Evolutionary conservation across 2,888 invertebrate genomes (phyloP), one percentile per base, ranked within the genome.

Genomic region (Itoplectis maculator): DNA sequence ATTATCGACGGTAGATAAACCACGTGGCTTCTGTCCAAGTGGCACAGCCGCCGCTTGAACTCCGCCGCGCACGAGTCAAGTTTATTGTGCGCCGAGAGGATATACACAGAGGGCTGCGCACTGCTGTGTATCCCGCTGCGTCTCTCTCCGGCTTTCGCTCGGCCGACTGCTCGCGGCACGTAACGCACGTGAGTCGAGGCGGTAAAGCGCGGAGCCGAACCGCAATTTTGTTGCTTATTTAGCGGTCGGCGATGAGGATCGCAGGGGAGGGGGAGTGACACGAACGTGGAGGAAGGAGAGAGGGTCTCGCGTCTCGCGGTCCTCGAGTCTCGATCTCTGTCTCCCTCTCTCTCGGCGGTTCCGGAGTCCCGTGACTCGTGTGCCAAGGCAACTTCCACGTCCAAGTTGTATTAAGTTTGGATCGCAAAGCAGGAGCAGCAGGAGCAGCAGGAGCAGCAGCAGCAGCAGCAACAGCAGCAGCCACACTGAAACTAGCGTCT

Each of bases 331-430:
- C 54, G 59, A 9, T 6, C 11, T n/a, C n/a, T n/a, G n/a, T n/a
- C n/a, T n/a, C n/a, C n/a, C n/a, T n/a, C n/a, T n/a, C 18, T 15
- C 23, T 42, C 18, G 20, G 11, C 40, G 47, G 47, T 42, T 56
- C 56, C 35, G n/a, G n/a, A 70, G 54, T 59, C 78, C 18, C 74
- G 59, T 56, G 59, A 29, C 75, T 35, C 47, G 20, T 20, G 54
- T n/a, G 54, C 37, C 59, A 2, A 29, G 49, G 61, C 54, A 75
- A 82, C 75, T 82, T 75, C 18, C 8, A 23, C 70, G 75, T 45
- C 79, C 51, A 79, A 82, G 75, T 82, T 79, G 82, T 65, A 82
- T 66, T 78, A 75, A 82, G 82, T 79, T 79, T 75, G 45, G 70
- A 79, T 61, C 70, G 56, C 74, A 66, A 70, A 75, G 65, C 70